These are phyloP conservation scores for Sinotaia quadrata DNA, from an alignment of 2,888 invertebrate genomes.

Conservation along the genomic window DNA sequence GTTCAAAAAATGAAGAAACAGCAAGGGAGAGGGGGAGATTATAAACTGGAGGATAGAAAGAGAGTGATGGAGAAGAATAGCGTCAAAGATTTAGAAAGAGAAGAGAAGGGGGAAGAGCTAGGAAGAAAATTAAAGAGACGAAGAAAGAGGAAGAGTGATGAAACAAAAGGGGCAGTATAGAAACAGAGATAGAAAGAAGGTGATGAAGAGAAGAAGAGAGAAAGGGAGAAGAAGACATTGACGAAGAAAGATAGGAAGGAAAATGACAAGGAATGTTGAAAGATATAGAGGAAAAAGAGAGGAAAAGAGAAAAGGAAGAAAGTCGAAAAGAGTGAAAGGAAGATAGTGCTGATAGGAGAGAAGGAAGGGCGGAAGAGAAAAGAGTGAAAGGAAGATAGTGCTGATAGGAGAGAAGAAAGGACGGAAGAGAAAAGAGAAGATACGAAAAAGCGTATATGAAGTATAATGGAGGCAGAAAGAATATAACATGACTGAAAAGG, in stretches of 20 bases:
- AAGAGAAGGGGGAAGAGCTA: too few species aligned
- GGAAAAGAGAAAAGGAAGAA: background rate
- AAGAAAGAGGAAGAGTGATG: too few species aligned
- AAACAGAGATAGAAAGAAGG: too few species aligned
- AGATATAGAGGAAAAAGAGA: slow-evolving; percentile 4
- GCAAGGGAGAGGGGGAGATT: too few species aligned
- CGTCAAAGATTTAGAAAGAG: too few species aligned
- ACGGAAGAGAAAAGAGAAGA: background rate
- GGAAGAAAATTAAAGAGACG: too few species aligned
- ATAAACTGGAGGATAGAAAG: too few species aligned
- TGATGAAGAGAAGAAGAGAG: background rate
- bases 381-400: background rate
- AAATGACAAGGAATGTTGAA: background rate
- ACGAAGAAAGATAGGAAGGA: background rate
- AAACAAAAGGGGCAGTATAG: too few species aligned
- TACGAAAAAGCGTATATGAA: background rate
- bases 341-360: background rate
- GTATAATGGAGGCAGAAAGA: background rate
- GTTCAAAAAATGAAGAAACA: too few species aligned
- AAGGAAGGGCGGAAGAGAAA: background rate
- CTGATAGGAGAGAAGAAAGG: background rate
- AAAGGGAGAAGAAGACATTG: background rate
- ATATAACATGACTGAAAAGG: background rate
- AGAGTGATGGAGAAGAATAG: too few species aligned
- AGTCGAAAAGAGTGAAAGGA: background rate